phyloP scores from a whole-genome alignment of 2,888 invertebrate species.

The Stenoptilia bipunctidactyla region DNA sequence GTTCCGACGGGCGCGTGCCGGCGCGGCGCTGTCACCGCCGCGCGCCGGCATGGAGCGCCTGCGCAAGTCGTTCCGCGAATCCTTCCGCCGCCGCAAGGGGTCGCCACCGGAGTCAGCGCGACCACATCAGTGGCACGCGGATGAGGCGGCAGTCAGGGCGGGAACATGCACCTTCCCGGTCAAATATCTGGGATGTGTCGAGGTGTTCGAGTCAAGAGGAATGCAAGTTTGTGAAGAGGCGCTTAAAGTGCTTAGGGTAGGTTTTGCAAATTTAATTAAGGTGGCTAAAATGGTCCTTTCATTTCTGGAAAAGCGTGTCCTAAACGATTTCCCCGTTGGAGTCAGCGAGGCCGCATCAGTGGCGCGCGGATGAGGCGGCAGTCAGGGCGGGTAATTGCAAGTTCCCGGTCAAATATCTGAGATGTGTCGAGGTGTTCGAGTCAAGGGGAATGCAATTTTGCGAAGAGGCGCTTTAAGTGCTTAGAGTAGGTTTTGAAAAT shows the following conservation, averaged over 20 bases:
- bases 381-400: conserved; percentile 97
- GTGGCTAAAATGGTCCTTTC: too few species aligned
- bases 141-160: conserved; percentile 95
- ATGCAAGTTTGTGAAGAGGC: conserved; percentile 99
- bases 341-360: conserved; percentile 96
- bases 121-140: conserved; percentile 98
- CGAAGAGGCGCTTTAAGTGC: conserved; percentile 97
- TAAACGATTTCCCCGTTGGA: conserved; percentile 87
- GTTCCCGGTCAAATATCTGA: conserved; percentile 98
- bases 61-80: conserved; percentile 91
- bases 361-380: conserved; percentile 98
- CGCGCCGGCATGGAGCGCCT: conserved; percentile 86
- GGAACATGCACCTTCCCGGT: conserved; percentile 98
- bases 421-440: conserved; percentile 99
- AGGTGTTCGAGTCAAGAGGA: conserved; percentile 98
- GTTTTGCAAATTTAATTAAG: too few species aligned
- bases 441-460: conserved; percentile 99
- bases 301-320: too few species aligned
- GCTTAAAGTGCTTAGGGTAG: conserved; percentile 94
- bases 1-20: conserved; percentile 57
- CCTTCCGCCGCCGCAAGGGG: conserved; percentile 93
- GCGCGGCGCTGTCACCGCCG: conserved; percentile 60
- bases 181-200: conserved; percentile 98
- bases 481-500: conserved; percentile 91
- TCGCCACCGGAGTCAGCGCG: conserved; percentile 91